Evolutionary conservation across 2,797 vertebrate species (phyloP).

Genomic region (Meda fulgida): DNA sequence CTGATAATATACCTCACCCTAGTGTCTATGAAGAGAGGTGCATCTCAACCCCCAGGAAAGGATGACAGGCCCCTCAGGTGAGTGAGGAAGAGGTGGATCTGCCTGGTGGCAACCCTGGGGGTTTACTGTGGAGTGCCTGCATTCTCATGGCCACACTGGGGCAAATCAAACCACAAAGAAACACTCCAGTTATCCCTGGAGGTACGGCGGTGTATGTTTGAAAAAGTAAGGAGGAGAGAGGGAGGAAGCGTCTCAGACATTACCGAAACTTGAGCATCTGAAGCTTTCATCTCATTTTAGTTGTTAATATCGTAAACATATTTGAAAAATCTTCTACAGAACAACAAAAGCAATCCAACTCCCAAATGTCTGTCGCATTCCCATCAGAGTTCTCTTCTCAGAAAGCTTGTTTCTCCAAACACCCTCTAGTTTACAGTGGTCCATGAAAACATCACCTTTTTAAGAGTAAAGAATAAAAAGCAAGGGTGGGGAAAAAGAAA

Average conservation of each 20-base stretch:
- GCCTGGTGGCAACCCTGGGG: constrained; percentile 63
- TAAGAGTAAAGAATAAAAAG: constrained; percentile 50
- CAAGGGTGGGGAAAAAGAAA: constrained; percentile 72
- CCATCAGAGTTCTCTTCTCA: constrained; percentile 31
- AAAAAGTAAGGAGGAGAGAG: constrained; percentile 34
- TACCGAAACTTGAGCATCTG: constrained; percentile 33
- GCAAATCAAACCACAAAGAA: constrained; percentile 58
- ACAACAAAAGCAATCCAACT: constrained; percentile 35
- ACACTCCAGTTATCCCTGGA: constrained; percentile 51
- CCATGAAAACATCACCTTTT: constrained; percentile 46
- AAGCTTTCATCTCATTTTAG: constrained; percentile 46
- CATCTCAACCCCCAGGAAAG: constrained; percentile 67
- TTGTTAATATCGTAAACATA: constrained; percentile 52
- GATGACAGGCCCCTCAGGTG: constrained; percentile 71
- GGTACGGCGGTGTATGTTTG: constrained; percentile 35
- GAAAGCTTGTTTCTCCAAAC: constrained; percentile 41
- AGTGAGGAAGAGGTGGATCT: constrained; percentile 57
- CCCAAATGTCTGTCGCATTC: constrained; percentile 35
- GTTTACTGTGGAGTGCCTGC: constrained; percentile 53
- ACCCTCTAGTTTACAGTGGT: constrained; percentile 41
- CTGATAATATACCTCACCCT: constrained; percentile 54
- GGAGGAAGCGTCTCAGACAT: constrained; percentile 1
- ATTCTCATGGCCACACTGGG: constrained; percentile 53
- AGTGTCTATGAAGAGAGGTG: constrained; percentile 68
- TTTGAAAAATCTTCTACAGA: constrained; percentile 27